Evolutionary conservation across 2,113 vertebrate species (phyloP).

Genomic region (Scopus umbretta): DNA sequence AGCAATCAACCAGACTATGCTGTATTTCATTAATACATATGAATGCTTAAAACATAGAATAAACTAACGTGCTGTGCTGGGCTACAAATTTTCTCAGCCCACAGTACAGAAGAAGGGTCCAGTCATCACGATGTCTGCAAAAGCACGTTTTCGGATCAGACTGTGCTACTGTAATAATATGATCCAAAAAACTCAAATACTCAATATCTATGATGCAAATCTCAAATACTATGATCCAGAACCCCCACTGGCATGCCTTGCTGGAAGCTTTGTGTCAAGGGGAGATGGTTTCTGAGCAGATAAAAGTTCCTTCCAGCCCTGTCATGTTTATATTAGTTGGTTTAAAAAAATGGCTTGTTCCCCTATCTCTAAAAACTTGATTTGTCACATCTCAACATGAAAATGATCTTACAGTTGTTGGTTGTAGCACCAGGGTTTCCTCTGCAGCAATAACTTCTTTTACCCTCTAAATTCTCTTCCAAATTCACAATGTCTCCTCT

Average conservation of each 20-base stretch:
- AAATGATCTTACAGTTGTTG: not conserved
- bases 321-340: not conserved
- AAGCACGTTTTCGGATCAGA: not conserved
- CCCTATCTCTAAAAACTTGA: not conserved
- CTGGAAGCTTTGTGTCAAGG: not conserved
- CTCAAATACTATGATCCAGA: not conserved
- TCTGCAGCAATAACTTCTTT: not conserved
- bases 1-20: not conserved
- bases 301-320: not conserved
- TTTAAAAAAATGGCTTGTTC: not conserved
- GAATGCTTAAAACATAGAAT: not conserved
- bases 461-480: not conserved
- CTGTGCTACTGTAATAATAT: not conserved
- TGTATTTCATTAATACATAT: not conserved
- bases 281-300: not conserved
- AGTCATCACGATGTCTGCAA: fast-evolving
- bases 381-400: not conserved
- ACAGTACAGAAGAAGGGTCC: not conserved
- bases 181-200: not conserved
- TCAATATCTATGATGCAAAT: not conserved
- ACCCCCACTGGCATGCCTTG: not conserved
- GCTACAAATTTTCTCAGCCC: not conserved
- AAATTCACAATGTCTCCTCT: not conserved
- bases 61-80: fast-evolving
- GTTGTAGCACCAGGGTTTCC: not conserved